phyloP scores from a whole-genome alignment of 1,140 invertebrate species.

The Ceratosolen solmsi region DNA sequence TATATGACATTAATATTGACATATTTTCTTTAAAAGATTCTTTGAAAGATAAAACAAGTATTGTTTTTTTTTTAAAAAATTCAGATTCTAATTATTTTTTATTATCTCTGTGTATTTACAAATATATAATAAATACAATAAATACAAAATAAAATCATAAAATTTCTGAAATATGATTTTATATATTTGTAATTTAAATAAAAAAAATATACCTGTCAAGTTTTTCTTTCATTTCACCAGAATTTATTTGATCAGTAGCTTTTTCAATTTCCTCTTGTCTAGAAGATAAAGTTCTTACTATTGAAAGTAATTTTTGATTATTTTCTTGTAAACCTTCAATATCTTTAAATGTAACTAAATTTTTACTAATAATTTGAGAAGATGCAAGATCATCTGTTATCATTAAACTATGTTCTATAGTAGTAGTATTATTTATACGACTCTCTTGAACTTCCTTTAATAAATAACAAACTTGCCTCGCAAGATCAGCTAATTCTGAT shows the following conservation, averaged over 20 bases:
- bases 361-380: constrained; percentile 84
- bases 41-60: too few species aligned
- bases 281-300: constrained; percentile 87
- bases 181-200: not conserved
- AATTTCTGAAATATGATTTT: too few species aligned
- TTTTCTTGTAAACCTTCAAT: constrained; percentile 90
- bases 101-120: too few species aligned
- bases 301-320: constrained; percentile 86
- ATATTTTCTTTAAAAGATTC: too few species aligned
- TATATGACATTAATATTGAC: too few species aligned
- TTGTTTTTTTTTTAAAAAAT: too few species aligned
- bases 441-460: constrained; percentile 90
- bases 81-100: too few species aligned
- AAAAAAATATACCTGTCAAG: constrained; percentile 69
- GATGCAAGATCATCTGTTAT: constrained; percentile 71
- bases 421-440: constrained; percentile 75
- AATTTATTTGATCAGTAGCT: constrained; percentile 78
- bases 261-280: constrained; percentile 86
- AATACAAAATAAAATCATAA: too few species aligned
- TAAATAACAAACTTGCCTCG: constrained; percentile 86
- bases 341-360: constrained; percentile 90
- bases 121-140: too few species aligned
- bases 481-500: constrained; percentile 82
- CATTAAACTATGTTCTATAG: constrained; percentile 59
- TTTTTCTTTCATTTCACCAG: constrained; percentile 78